Base-by-base conservation (phyloP, 2,888 invertebrate genomes). In the Autographa pulchrina region DNA sequence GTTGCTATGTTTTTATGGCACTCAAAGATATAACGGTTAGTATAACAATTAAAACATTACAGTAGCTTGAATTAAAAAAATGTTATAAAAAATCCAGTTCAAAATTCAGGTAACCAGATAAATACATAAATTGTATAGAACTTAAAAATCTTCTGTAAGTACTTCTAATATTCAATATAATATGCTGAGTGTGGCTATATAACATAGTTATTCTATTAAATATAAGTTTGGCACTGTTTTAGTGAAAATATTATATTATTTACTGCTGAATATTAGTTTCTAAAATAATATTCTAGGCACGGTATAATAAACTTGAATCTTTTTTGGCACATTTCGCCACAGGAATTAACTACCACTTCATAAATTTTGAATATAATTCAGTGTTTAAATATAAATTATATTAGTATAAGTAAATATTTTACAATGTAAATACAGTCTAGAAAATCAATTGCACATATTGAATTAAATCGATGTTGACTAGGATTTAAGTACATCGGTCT, bases 201-300 rank as follows among this genome's bases (percentile, higher is more conserved):
- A 77, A 48, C 58, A 70, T 68, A 79, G 80, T 80, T 63, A 68
- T 63, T 65, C 9, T 79, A 75, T 62, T 64, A 58, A 25, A 64
- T 80, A 78, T 77, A 80, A 77, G 35, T 87, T 87, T 87, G 86
- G 88, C 86, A 87, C 86, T 85, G 78, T 75, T 68, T 69, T 59
- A 71, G 64, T 77, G 83, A 85, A 87, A 86, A 35, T 35, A 35
- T 35, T 85, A 84, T 82, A 65, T 62, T 25, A 25, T 25, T 2
- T 56, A 70, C 74, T 68, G 9, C 60, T 68, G 59, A 82, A 82
- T 83, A 82, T 81, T 83, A 76, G 52, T 76, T 65, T 48, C 62
- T 20, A 70, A 58, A 58, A 35, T 68, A 65, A 41, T 68, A 72
- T 56, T 68, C 69, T 77, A 77, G 68, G 70, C 60, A 76, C 65